Conservation (phyloP, 35 echinoderm and acorn worm species). For the Acanthaster planci region DNA sequence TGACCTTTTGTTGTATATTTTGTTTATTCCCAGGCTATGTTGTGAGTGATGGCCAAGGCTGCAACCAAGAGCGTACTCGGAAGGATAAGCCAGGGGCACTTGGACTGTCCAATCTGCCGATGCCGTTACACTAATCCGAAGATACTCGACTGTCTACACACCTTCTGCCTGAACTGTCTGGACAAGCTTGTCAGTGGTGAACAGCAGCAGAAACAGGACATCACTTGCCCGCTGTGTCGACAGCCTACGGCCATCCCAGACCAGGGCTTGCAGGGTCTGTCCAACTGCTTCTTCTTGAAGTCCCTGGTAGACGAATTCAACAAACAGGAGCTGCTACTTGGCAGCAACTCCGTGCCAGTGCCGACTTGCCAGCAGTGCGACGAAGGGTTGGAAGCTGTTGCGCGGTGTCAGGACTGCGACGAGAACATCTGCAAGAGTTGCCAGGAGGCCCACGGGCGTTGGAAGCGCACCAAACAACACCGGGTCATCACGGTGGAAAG, state of each 20-base stretch:
- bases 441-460: neutral
- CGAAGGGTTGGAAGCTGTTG: neutral
- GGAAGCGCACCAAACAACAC: neutral
- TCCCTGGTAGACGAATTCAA: neutral
- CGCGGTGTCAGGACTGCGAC: constrained; percentile 1
- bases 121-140: neutral
- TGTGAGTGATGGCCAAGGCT: constrained; percentile 12
- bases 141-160: constrained; percentile 14
- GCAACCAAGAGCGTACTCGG: neutral
- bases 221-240: neutral
- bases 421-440: neutral
- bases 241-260: neutral
- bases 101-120: constrained; percentile 12
- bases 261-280: neutral
- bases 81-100: neutral
- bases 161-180: neutral
- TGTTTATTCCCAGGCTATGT: too few species aligned
- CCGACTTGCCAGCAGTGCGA: neutral
- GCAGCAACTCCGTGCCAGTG: too few species aligned
- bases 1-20: too few species aligned
- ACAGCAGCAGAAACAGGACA: neutral
- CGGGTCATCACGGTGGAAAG: neutral
- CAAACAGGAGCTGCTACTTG: neutral
- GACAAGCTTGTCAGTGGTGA: neutral
- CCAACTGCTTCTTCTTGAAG: neutral